Base-by-base conservation (phyloP, 2,113 vertebrate species). In the Salvelinus alpinus region DNA sequence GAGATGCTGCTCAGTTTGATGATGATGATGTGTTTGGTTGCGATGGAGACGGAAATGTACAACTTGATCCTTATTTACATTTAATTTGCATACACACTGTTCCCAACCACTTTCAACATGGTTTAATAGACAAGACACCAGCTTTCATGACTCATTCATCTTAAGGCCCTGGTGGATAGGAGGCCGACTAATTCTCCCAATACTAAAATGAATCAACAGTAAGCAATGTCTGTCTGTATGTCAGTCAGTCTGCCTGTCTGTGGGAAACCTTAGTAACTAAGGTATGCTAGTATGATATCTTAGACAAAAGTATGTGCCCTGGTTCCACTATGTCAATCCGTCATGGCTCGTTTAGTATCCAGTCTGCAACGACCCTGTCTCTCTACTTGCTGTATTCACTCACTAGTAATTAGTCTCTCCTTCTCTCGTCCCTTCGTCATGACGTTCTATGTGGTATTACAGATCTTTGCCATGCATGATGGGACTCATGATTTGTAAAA, bases 101-200 rank as follows among this genome's bases (percentile, higher is more conserved):
- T 60, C 25, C 24, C 22, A 66, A 73, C 60, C 31, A 73, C 24
- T 64, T 73, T 64, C 7, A 74, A 22, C 73, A 66, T 34, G 47
- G 65, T 38, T 64, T 24, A 64, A 34, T 38, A n/a, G 74, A 51
- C 31, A 34, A 8, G 14, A 68, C 65, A 66, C 11, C 29, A 57
- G 18, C 47, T 27, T 31, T 5, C 34, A 60, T 47, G 31, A 44
- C 16, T 57, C 16, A 13, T 64, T 27, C 29, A 48, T 74, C 9
- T 62, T 25, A 16, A 70, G 29, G 18, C 11, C n/a, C 22, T 70
- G 22, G 3, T 22, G 20, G 34, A 59, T 24, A 64, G 22, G 62
- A 34, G 66, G 7, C 31, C n/a, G 66, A n/a, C 29, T 31, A 31
- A 68, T 20, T 68, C 8, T 16, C 11, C 14, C 18, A 5, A 16